Evolutionary conservation across 1,140 invertebrate species (phyloP), one percentile per base, ranked within the genome.

Genomic region (Magallana ariakensis): DNA sequence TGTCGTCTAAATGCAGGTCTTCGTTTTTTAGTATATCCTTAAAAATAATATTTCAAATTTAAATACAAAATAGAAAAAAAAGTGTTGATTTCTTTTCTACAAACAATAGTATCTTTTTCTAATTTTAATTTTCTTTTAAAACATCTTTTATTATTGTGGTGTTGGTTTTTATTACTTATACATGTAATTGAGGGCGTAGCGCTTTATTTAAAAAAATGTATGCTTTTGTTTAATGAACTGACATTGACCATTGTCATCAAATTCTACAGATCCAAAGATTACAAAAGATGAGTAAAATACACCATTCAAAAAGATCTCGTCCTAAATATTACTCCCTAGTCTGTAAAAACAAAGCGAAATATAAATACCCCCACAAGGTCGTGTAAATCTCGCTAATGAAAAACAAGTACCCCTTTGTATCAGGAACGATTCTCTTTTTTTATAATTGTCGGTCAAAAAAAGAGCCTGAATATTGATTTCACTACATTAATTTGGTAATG

Each of bases 11-110:
- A 89, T 97, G 97, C n/a, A 99, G 96, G 89, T 98, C 96, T 58
- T 98, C 97, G 94, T 99, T 98, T 92, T 98, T 97, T 62, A 99
- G 94, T 89, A 99, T 98, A 94, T 99, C 98, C 93, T 96, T 92
- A 26, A 46, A 91, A 90, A 60, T n/a, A n/a, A n/a, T 56, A 85
- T 66, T 83, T 33, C n/a, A 80, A 80, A 13, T 4, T 62, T 62
- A 6, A 4, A 7, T 62, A 62, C 2, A 46, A 46, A 46, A 46
- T 46, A 1, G 5, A 46, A 46, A 46, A 5, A 46, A 2, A 46
- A 46, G 5, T 4, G 3, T 46, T 46, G 33, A 46, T 46, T 1
- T 46, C 33, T 46, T 46, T 46, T 46, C 33, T 46, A 46, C 33
- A 46, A 46, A 5, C 33, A 46, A 46, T 46, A 46, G 5, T 46